Percentiles rank a stretch among this genome's conserved stretches.
Evolutionary conservation across 2,113 vertebrate species (phyloP).

Genomic region (Poeciliopsis retropinna): DNA sequence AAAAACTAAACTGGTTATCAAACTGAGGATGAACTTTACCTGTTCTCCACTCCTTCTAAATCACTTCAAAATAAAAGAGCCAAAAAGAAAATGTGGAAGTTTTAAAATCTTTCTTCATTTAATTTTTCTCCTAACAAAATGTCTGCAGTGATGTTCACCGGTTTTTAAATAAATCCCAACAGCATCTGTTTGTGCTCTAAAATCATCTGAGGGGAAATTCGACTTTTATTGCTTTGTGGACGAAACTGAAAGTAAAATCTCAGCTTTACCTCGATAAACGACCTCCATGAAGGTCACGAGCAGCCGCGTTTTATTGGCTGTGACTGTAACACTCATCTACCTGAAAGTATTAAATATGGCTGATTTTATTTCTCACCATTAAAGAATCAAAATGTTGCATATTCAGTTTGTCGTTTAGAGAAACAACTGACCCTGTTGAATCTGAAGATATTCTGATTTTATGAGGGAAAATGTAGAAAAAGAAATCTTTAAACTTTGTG

Average conservation of each 20-base stretch:
- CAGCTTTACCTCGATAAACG: background rate
- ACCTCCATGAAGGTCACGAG: background rate
- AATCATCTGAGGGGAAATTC: background rate
- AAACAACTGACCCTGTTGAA: background rate
- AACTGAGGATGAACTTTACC: constrained; percentile 16
- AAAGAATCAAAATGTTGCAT: background rate
- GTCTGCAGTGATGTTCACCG: no score
- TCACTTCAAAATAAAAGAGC: background rate
- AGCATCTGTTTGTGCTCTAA: background rate
- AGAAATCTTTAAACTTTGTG: background rate
- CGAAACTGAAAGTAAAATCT: background rate
- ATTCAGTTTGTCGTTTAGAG: background rate
- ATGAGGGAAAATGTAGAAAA: background rate
- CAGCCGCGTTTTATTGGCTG: background rate
- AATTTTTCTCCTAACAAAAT: background rate
- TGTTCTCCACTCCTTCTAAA: constrained; percentile 4
- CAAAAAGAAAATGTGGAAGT: background rate
- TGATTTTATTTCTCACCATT: no score
- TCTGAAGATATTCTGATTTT: background rate
- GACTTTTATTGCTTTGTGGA: background rate
- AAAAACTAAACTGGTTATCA: constrained; percentile 16
- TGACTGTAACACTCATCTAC: background rate
- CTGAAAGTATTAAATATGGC: background rate
- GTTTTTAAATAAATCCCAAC: no score
- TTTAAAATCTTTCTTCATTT: background rate